Percentiles rank a stretch among this genome's conserved stretches.
Conservation (phyloP, 2,113 vertebrate genomes). For the Apodemus sylvaticus region DNA sequence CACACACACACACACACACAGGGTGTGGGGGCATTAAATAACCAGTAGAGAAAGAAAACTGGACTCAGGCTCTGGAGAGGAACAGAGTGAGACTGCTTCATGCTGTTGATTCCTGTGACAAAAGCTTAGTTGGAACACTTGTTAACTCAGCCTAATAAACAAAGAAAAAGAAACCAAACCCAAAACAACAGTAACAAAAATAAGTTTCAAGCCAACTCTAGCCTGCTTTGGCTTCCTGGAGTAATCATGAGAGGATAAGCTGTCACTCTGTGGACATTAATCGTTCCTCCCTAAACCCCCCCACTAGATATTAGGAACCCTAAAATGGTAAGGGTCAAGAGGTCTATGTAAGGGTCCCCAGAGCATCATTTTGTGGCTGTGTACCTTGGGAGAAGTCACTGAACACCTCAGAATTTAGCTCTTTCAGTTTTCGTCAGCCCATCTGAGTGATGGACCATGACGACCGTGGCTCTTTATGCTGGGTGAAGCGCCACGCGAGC, state of each 20-base stretch:
- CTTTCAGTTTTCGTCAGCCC: background rate
- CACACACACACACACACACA: background rate
- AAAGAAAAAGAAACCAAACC: background rate
- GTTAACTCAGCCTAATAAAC: conserved; percentile 15
- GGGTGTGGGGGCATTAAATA: background rate
- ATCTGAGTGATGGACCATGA: background rate
- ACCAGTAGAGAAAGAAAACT: background rate
- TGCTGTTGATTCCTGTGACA: conserved; percentile 8
- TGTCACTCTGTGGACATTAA: background rate
- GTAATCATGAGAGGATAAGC: background rate
- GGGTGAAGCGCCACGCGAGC: background rate
- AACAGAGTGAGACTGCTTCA: background rate
- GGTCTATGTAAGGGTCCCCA: background rate
- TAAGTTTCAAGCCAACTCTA: background rate
- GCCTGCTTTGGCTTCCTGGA: conserved; percentile 3
- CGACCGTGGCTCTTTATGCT: background rate
- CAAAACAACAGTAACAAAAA: background rate
- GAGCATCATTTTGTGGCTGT: background rate
- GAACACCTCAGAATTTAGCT: conserved; percentile 2
- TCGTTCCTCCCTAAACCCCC: background rate
- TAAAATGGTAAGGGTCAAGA: background rate
- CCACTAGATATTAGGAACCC: background rate
- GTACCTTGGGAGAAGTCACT: background rate
- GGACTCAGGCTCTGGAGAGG: background rate
- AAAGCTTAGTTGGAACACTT: conserved; percentile 28